Base-by-base conservation (phyloP, 35 echinoderm and acorn worm species). In the Ophiothrix spiculata region DNA sequence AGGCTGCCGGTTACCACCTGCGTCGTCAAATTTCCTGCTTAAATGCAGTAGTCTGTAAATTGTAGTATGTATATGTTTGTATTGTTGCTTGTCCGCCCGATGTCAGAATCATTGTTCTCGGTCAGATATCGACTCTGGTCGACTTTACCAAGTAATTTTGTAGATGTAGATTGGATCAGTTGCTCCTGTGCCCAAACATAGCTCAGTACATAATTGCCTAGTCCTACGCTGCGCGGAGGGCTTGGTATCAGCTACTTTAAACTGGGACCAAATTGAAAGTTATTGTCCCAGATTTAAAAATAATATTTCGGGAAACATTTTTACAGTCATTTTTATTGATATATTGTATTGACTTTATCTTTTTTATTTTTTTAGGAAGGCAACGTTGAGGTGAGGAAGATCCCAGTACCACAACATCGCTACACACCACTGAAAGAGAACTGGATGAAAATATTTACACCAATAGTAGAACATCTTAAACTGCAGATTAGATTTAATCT, bases 391-490 rank as follows among this genome's bases (percentile, higher is more conserved):
- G 74, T 94, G 78, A 46, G 95, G 23, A 98, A 94, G 75, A 86
- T 98, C 17, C 33, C 91, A 33, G 95, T 98, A 8, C 95, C 95
- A 77, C 38, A 91, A 32, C 88, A 98, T 79, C 91, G 95, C 91
- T 98, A 91, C 64, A 94, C 92, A 81, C 95, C 95, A 1, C 83
- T 98, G 31, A 98, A 98, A 84, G 95, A 94, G 80, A 98, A 87
- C 78, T 98, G 95, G 95, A 91, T 98, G 91, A 98, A 98, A 77
- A 98, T 98, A 36, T 98, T 90, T 75, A 91, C 91, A 89, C 95
- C 95, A 29, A 75, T 98, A 16, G 95, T 98, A 34, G 95, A 98
- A 85, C 95, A 97, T 81, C 81, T 97, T 37, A 90, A 97, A 41
- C 81, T 97, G 8, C 95, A 97, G 74, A 97, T 97, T 33, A 87